phyloP scores from a whole-genome alignment of 2,888 invertebrate genomes.

The Amorpha juglandis region DNA sequence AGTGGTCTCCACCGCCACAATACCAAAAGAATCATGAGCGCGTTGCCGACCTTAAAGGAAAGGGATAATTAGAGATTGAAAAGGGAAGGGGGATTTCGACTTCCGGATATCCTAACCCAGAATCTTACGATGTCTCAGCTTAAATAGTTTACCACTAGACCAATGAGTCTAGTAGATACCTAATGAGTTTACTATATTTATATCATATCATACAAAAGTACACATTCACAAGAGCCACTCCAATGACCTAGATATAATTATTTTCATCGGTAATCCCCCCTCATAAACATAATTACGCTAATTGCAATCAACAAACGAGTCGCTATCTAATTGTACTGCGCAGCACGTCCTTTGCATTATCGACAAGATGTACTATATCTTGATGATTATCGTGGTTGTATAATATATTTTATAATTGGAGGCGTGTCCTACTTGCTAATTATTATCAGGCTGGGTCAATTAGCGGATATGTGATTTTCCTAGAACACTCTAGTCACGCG shows the following conservation, averaged over 20 bases:
- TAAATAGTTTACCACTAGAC: too few relatives aligned
- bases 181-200: too few relatives aligned
- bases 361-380: not conserved
- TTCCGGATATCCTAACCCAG: too few relatives aligned
- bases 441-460: not conserved
- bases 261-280: slow-evolving; percentile 44
- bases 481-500: not conserved
- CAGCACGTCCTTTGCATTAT: slow-evolving; percentile 6
- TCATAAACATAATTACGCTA: slow-evolving; percentile 26
- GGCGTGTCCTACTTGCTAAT: slow-evolving; percentile 20
- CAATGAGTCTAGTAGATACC: too few relatives aligned
- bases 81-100: too few relatives aligned
- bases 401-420: slow-evolving; percentile 9
- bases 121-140: too few relatives aligned
- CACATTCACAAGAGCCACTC: slow-evolving; percentile 38
- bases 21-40: too few relatives aligned
- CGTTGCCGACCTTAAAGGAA: too few relatives aligned
- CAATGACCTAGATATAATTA: slow-evolving; percentile 45
- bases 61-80: too few relatives aligned
- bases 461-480: not conserved
- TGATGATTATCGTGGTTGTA: slow-evolving; percentile 20
- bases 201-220: not conserved
- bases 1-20: too few relatives aligned
- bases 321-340: slow-evolving; percentile 23
- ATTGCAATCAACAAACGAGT: slow-evolving; percentile 10